A percentile compares a stretch with the other conserved stretches of the same genome.
phyloP scores from a whole-genome alignment of 2,113 vertebrate species.

The Pygoscelis adeliae region DNA sequence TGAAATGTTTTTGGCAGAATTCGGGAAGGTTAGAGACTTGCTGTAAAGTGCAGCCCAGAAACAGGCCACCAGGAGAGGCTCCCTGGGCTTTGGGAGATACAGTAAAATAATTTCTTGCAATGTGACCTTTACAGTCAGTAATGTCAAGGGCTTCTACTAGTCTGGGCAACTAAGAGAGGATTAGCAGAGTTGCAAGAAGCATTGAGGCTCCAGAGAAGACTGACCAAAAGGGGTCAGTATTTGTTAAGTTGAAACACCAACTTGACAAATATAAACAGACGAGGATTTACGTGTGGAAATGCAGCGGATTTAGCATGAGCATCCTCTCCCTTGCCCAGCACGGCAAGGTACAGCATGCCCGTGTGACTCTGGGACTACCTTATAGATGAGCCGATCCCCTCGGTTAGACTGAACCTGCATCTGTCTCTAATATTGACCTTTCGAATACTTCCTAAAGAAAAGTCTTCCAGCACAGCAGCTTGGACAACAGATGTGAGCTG shows the following conservation, averaged over 20 bases:
- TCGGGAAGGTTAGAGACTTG: background rate
- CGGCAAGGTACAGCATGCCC: background rate
- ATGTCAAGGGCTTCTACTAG: background rate
- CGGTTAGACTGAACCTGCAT: background rate
- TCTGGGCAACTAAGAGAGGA: background rate
- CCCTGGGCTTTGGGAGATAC: background rate
- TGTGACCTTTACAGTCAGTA: background rate
- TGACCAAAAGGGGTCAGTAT: slow-evolving; percentile 57
- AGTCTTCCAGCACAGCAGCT: background rate
- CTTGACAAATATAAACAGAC: background rate
- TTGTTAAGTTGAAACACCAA: background rate
- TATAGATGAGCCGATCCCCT: background rate
- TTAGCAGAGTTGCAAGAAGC: background rate
- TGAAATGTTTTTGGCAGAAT: slow-evolving; percentile 39
- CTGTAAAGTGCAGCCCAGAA: background rate
- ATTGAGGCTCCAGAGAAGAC: background rate
- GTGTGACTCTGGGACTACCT: background rate
- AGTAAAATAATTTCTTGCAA: background rate
- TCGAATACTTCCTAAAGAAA: background rate
- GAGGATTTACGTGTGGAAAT: background rate
- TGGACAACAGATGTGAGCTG: background rate
- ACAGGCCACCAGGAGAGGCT: background rate
- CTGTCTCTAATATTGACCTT: background rate
- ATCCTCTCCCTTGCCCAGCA: background rate
- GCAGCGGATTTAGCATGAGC: background rate